Percentiles rank a stretch among this genome's conserved stretches.
These are phyloP conservation scores for Lepidochrysops patricia DNA, from an alignment of 2,888 invertebrate genomes.

Conservation along the genomic window DNA sequence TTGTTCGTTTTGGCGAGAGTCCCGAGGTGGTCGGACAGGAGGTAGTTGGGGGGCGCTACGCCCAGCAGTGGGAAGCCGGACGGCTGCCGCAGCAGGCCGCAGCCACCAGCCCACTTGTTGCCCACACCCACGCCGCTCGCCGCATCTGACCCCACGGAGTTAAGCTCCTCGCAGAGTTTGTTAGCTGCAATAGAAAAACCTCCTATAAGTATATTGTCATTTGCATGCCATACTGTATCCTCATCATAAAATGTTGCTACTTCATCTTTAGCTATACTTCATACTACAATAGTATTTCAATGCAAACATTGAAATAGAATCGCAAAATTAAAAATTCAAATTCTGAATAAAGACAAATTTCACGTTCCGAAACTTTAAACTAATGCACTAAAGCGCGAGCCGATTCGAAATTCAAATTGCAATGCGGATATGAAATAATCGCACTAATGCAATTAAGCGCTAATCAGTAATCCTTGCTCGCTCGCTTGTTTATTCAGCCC, in stretches of 20 bases:
- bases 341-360: background rate
- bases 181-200: slow-evolving; percentile 43
- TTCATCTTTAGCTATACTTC: no score
- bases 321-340: background rate
- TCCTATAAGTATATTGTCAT: background rate
- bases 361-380: slow-evolving; percentile 32
- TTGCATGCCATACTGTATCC: no score
- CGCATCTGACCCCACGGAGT: slow-evolving; percentile 53
- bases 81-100: slow-evolving; percentile 77
- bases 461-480: slow-evolving; percentile 74
- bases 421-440: slow-evolving; percentile 66
- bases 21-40: slow-evolving; percentile 77
- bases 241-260: no score
- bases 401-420: slow-evolving; percentile 65
- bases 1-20: slow-evolving; percentile 76
- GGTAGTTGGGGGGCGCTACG: slow-evolving; percentile 75
- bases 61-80: slow-evolving; percentile 76
- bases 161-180: slow-evolving; percentile 63
- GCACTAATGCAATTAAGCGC: slow-evolving; percentile 69
- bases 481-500: slow-evolving; percentile 73
- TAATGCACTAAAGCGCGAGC: slow-evolving; percentile 56
- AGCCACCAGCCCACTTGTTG: slow-evolving; percentile 76
- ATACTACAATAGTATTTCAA: background rate
- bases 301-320: background rate
- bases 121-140: slow-evolving; percentile 48